Evolutionary conservation across 2,797 vertebrate genomes (phyloP), one percentile per base, ranked within the genome.

Genomic region (Salmo trutta): DNA sequence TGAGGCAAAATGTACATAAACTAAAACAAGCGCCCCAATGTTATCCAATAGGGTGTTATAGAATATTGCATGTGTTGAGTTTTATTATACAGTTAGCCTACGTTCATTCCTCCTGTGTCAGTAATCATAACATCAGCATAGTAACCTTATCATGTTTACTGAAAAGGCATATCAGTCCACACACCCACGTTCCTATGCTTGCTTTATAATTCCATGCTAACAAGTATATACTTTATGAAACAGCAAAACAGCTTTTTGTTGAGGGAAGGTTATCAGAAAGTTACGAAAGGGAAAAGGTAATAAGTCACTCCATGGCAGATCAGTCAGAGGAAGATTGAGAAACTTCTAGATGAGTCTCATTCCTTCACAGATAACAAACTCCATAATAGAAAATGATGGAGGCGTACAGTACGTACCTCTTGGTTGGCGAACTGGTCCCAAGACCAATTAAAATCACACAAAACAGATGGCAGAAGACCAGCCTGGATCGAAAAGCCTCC

Each of bases 391-490:
- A 15, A 71, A 27, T 67, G 70, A 21, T 51, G 41, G n/a, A 53
- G 70, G 70, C 47, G 51, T 54, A 24, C 59, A 62, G n/a, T 21
- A 62, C 8, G 59, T 62, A 53, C 12, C 15, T 17, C 17, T 53
- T 33, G 66, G 65, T 27, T 27, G 33, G 33, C 31, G 70, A 73
- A 76, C 56, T 51, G 67, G 75, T 77, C 70, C 77, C 65, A 71
- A n/a, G 52, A 72, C 76, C 74, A 77, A 79, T 81, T 69, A 77
- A 71, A 76, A 74, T 24, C 68, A 21, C 53, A 41, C 77, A 5
- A 66, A 81, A 75, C 82, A 84, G 72, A 81, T 84, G 82, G 77
- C 31, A 47, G 64, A 19, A 70, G 65, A 54, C 14, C n/a, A 53
- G 67, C 66, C 54, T 47, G 17, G 27, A 53, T 68, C 36, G 53